Percentiles rank a stretch among this genome's conserved stretches.
Conservation (phyloP, 2,113 vertebrate species). For the Crotalus helleri region DNA sequence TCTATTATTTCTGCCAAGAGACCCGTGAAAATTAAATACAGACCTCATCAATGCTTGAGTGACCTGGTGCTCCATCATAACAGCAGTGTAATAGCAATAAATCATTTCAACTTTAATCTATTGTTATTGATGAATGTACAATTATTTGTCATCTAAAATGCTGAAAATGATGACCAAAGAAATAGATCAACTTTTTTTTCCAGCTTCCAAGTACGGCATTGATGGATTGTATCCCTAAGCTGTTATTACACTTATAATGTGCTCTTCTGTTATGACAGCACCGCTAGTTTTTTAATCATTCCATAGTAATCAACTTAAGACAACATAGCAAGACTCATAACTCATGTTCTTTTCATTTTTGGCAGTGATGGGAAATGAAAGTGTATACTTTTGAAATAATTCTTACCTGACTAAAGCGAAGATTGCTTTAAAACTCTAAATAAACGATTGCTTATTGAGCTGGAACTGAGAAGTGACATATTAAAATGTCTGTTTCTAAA, state of each 20-base stretch:
- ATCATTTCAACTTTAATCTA: conserved; percentile 98
- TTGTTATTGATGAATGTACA: conserved; percentile 99
- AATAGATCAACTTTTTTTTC: conserved; percentile 83
- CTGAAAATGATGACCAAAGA: conserved; percentile 93
- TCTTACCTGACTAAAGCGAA: conserved; percentile 81
- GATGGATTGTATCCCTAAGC: conserved; percentile 99
- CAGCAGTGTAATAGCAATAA: conserved; percentile 85
- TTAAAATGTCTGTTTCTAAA: conserved; percentile 73
- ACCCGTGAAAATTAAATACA: conserved; percentile 85
- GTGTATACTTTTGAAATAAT: conserved; percentile 78
- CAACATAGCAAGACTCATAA: conserved; percentile 82
- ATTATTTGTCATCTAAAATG: conserved; percentile 99
- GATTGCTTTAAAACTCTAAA: conserved; percentile 80
- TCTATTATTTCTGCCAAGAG: conserved; percentile 80
- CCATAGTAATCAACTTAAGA: conserved; percentile 82
- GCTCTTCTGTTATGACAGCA: conserved; percentile 83
- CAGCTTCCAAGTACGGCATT: conserved; percentile 80
- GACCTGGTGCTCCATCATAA: conserved; percentile 82
- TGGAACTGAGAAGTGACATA: conserved; percentile 80
- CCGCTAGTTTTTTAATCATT: conserved; percentile 83
- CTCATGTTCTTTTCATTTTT: conserved; percentile 82
- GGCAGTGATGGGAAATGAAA: conserved; percentile 84
- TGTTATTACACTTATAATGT: conserved; percentile 98
- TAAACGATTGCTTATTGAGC: conserved; percentile 79
- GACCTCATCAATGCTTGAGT: conserved; percentile 76